A percentile compares a stretch with the other conserved stretches of the same genome.
phyloP scores from a whole-genome alignment of 2,113 vertebrate species.

The Pluvianellus socialis region DNA sequence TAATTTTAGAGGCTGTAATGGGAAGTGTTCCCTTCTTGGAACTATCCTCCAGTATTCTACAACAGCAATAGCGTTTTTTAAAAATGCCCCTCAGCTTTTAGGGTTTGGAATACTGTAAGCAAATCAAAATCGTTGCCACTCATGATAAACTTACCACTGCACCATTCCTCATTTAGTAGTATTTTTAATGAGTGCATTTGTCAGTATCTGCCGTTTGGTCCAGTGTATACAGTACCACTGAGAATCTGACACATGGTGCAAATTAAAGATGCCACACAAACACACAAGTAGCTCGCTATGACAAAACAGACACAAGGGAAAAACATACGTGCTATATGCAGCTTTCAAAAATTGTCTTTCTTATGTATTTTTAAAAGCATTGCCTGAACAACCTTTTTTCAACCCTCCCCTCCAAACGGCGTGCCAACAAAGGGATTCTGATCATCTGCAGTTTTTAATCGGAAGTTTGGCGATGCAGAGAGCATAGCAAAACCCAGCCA shows the following conservation, averaged over 20 bases:
- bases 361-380: neutral
- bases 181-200: neutral
- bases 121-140: neutral
- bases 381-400: accelerated
- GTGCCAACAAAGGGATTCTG: neutral
- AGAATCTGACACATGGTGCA: neutral
- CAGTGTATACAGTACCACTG: neutral
- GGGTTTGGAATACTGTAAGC: neutral
- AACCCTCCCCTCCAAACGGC: neutral
- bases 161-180: neutral
- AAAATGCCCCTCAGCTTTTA: neutral
- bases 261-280: neutral
- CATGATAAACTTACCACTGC: neutral
- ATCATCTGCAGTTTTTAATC: neutral
- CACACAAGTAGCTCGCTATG: neutral
- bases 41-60: neutral
- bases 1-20: neutral
- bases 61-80: neutral
- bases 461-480: neutral
- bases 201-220: neutral
- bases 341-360: neutral
- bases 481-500: neutral
- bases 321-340: neutral
- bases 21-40: neutral
- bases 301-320: neutral